A percentile compares a stretch with the other conserved stretches of the same genome.
Evolutionary conservation across 1,140 invertebrate species (phyloP).

Genomic region (Teleopsis dalmanni): DNA sequence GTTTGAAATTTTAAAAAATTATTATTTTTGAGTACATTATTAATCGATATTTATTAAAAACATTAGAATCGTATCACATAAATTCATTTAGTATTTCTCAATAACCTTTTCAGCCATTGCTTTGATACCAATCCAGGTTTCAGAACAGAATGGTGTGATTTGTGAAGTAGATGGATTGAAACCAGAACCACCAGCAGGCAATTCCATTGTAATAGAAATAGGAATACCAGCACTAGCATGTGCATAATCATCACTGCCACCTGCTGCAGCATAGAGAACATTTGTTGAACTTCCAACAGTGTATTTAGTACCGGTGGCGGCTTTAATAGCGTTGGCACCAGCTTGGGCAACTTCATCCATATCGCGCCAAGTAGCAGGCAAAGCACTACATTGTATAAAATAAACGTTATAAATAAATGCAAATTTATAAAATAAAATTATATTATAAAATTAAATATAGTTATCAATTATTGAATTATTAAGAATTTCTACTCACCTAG

Average conservation of each 20-base stretch:
- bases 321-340: constrained; percentile 44
- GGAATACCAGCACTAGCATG: constrained; percentile 51
- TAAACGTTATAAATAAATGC: not conserved
- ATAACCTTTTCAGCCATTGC: constrained; percentile 36
- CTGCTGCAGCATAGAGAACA: constrained; percentile 49
- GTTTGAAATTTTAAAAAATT: not conserved
- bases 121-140: constrained; percentile 68
- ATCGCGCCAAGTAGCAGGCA: constrained; percentile 34
- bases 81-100: constrained; percentile 38
- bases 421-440: constrained; percentile 41
- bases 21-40: not conserved
- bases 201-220: constrained; percentile 62
- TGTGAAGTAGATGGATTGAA: constrained; percentile 58
- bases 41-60: too few species aligned
- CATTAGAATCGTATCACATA: too few species aligned
- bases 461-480: too few species aligned
- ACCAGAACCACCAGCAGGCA: constrained; percentile 56
- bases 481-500: constrained; percentile 34
- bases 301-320: constrained; percentile 49
- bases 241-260: constrained; percentile 61
- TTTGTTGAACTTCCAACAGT: constrained; percentile 56
- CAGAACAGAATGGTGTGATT: constrained; percentile 53
- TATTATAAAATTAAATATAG: not conserved
- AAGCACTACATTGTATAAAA: constrained; percentile 10
- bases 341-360: constrained; percentile 43